Conservation (phyloP, 2,888 invertebrate genomes). For the Andricus quercusramuli region DNA sequence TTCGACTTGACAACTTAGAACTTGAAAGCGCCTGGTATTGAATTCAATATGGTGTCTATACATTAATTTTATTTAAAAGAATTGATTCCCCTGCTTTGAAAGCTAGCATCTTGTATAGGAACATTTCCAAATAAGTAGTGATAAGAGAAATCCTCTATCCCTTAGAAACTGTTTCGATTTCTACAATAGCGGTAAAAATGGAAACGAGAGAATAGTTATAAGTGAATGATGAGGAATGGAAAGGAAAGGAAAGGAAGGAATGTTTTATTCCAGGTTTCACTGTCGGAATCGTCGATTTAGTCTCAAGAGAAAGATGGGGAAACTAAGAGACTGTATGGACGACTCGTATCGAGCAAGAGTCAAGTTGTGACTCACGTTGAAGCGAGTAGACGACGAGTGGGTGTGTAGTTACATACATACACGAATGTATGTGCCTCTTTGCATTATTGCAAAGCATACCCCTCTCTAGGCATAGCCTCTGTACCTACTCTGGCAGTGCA, state of each 20-base stretch:
- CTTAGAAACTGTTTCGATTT: neutral
- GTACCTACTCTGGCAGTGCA: neutral
- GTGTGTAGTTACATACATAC: slow-evolving; percentile 58
- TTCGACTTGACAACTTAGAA: no score
- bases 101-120: no score
- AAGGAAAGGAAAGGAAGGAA: slow-evolving; percentile 1
- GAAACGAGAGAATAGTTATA: slow-evolving; percentile 1
- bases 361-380: slow-evolving; percentile 62
- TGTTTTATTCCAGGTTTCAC: slow-evolving; percentile 11
- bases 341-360: slow-evolving; percentile 1
- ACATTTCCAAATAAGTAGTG: neutral
- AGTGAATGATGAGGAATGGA: neutral
- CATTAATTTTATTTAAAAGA: no score
- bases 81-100: no score
- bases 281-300: slow-evolving; percentile 2
- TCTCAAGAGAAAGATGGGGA: slow-evolving; percentile 2
- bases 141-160: neutral
- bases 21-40: no score
- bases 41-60: no score
- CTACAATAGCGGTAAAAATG: neutral
- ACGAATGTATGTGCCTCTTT: neutral
- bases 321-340: neutral
- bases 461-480: neutral
- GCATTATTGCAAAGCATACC: slow-evolving; percentile 25
- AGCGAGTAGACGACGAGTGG: slow-evolving; percentile 58